Evolutionary conservation across 2,797 vertebrate species (phyloP).

Genomic region (Rhinoraja longicauda): DNA sequence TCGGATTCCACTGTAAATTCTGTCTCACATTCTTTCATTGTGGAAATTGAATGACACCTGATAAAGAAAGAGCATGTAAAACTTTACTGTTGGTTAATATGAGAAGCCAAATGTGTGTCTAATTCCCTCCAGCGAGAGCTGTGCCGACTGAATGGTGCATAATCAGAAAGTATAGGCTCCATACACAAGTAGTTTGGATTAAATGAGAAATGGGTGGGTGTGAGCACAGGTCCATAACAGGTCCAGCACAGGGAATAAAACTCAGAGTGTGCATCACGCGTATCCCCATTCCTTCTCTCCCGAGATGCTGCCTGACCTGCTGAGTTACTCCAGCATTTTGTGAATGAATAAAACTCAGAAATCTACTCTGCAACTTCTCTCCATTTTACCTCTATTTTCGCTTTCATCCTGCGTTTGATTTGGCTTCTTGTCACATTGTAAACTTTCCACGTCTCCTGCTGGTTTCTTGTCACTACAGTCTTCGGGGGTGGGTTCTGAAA

Average conservation of each 20-base stretch:
- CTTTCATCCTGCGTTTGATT: too few relatives aligned
- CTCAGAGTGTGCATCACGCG: too few relatives aligned
- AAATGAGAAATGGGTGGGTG: background rate
- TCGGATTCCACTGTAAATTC: too few relatives aligned
- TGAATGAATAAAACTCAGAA: background rate
- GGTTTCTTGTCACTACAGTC: background rate
- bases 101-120: background rate
- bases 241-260: background rate
- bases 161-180: background rate
- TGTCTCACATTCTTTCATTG: too few relatives aligned
- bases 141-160: background rate
- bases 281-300: too few relatives aligned
- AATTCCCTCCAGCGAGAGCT: background rate
- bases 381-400: background rate
- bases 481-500: background rate
- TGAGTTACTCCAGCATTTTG: too few relatives aligned
- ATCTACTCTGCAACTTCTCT: background rate
- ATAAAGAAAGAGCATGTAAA: too few relatives aligned
- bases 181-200: background rate
- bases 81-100: too few relatives aligned
- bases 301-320: too few relatives aligned
- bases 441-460: background rate
- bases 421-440: background rate
- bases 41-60: too few relatives aligned
- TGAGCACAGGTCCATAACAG: too few relatives aligned